These are phyloP conservation scores for Grammomys surdaster DNA, from an alignment of 2,113 vertebrate genomes.

Conservation along the genomic window DNA sequence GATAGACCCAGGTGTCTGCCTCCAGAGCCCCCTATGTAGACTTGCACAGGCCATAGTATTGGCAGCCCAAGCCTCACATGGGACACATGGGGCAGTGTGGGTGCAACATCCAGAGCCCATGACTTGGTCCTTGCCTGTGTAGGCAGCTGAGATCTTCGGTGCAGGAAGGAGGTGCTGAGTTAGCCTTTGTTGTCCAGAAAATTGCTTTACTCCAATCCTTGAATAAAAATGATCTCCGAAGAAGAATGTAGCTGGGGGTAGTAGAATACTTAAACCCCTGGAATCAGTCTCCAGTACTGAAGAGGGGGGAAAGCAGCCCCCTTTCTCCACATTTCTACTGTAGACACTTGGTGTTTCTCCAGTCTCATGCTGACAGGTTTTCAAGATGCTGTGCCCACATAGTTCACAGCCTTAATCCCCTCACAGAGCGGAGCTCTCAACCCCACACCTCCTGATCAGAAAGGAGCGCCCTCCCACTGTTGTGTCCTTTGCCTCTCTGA, in stretches of 20 bases:
- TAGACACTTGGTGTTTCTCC: neutral
- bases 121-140: neutral
- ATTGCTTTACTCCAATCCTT: too few relatives aligned
- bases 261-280: too few relatives aligned
- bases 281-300: neutral
- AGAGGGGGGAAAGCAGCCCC: too few relatives aligned
- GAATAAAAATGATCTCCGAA: neutral
- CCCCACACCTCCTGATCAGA: neutral
- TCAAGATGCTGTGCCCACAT: neutral
- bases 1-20: neutral
- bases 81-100: neutral
- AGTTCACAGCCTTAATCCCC: neutral
- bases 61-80: neutral
- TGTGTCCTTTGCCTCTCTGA: neutral
- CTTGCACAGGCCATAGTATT: neutral
- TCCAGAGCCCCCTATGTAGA: neutral
- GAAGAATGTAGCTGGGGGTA: neutral
- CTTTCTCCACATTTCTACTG: neutral
- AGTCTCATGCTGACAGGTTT: neutral
- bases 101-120: neutral
- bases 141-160: neutral
- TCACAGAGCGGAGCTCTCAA: neutral
- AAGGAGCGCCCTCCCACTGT: neutral
- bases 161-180: neutral
- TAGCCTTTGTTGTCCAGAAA: neutral